Evolutionary conservation across 23 tunicate species (phyloP).

Genomic region (Halocynthia aurantium): DNA sequence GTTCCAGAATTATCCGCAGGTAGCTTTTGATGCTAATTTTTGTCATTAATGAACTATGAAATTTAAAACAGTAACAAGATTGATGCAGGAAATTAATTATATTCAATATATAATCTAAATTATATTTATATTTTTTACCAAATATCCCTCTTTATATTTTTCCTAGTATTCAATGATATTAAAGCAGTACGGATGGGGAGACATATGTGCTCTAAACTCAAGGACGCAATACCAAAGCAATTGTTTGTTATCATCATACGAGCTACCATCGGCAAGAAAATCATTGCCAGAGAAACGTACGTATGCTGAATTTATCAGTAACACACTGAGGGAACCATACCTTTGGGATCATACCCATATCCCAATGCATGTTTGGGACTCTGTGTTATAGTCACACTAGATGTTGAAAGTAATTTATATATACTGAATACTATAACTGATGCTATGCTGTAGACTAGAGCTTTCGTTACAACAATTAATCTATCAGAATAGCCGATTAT

Average conservation of each 20-base stretch:
- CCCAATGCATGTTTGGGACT: not conserved
- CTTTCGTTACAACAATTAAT: no score
- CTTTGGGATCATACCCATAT: not conserved
- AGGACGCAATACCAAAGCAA: slow-evolving; percentile 46
- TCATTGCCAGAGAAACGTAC: slow-evolving; percentile 62
- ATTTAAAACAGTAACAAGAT: not conserved
- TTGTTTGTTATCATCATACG: slow-evolving; percentile 50
- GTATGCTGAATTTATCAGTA: not conserved
- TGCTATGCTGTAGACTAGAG: no score
- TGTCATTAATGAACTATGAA: not conserved
- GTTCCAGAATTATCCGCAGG: slow-evolving; percentile 61
- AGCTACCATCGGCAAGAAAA: slow-evolving; percentile 44
- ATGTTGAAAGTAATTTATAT: no score
- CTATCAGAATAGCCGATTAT: no score
- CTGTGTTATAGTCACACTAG: no score
- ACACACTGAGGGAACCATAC: not conserved
- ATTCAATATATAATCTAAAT: no score
- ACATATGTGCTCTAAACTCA: slow-evolving; percentile 40
- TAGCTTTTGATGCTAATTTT: not conserved
- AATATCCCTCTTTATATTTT: slow-evolving; percentile 1
- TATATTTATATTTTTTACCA: no score
- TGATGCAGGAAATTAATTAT: no score
- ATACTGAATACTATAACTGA: no score
- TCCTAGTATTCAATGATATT: slow-evolving; percentile 38
- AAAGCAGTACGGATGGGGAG: slow-evolving; percentile 39